A percentile compares a stretch with the other conserved stretches of the same genome.
These are phyloP conservation scores for Eurypyga helias DNA, from an alignment of 2,113 vertebrate genomes.

Conservation along the genomic window DNA sequence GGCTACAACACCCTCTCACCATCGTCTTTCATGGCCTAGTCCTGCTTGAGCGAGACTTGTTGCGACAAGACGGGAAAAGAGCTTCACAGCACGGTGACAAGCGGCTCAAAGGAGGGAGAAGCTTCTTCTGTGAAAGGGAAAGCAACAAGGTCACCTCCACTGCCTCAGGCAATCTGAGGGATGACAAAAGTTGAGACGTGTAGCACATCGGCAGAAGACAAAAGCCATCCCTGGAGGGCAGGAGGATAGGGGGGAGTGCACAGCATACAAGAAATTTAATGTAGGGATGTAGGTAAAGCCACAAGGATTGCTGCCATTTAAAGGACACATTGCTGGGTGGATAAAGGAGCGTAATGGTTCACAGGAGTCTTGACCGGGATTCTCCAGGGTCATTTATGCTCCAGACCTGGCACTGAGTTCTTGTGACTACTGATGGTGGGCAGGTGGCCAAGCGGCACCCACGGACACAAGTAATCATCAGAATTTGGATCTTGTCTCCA, in stretches of 20 bases:
- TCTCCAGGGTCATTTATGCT: not conserved
- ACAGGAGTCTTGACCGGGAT: not conserved
- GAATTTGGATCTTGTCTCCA: not conserved
- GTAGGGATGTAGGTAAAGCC: not conserved
- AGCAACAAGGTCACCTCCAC: slow-evolving; percentile 50
- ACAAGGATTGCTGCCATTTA: not conserved
- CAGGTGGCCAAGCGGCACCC: not conserved
- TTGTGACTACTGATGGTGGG: rapidly evolving
- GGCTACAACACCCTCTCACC: not conserved
- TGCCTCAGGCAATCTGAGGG: slow-evolving; percentile 63
- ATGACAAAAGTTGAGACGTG: slow-evolving; percentile 69
- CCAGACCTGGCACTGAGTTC: not conserved
- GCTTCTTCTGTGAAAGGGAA: slow-evolving; percentile 7
- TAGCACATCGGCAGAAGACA: slow-evolving; percentile 56
- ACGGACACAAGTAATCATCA: not conserved
- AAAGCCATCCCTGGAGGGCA: slow-evolving; percentile 63
- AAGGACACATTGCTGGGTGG: not conserved
- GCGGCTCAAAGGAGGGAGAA: not conserved
- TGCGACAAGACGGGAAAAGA: not conserved
- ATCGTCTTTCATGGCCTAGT: not conserved
- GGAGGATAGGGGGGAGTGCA: not conserved
- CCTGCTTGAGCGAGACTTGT: not conserved
- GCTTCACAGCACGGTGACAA: not conserved
- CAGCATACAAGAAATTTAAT: not conserved
- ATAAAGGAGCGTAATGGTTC: not conserved